phyloP scores from a whole-genome alignment of 2,888 invertebrate species.

The Phortica okadai region DNA sequence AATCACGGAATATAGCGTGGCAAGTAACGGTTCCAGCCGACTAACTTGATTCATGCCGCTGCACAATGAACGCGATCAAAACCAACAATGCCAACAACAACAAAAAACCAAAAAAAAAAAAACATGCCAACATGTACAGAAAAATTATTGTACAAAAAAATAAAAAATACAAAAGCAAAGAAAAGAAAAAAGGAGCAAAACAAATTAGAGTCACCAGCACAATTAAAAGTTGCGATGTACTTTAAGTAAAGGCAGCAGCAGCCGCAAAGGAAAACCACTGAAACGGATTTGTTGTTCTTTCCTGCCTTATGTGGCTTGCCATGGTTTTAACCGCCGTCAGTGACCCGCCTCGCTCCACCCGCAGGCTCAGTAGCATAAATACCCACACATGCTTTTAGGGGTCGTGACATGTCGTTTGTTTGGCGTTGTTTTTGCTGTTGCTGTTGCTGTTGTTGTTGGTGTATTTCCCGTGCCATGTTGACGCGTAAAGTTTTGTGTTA shows the following conservation, averaged over 20 bases:
- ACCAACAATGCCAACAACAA: slow-evolving; percentile 42
- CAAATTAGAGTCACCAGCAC: slow-evolving; percentile 45
- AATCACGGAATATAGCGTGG: slow-evolving; percentile 71
- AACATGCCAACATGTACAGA: no score
- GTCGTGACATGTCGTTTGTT: slow-evolving; percentile 20
- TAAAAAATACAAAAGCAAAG: background rate
- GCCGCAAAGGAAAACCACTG: background rate
- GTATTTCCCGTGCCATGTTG: background rate
- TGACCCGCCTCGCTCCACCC: background rate
- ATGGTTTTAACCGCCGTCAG: no score
- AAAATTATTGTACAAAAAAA: no score
- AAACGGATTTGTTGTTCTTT: no score
- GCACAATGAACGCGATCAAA: slow-evolving; percentile 24
- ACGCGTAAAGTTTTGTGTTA: background rate
- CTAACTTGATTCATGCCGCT: slow-evolving; percentile 29
- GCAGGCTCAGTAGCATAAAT: background rate
- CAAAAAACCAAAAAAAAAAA: background rate
- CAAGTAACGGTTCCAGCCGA: slow-evolving; percentile 57
- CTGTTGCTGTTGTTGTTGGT: background rate
- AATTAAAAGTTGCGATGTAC: slow-evolving; percentile 8
- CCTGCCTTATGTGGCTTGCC: no score
- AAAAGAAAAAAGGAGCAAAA: slow-evolving; percentile 37
- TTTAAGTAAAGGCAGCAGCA: background rate
- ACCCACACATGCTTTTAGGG: slow-evolving; percentile 15
- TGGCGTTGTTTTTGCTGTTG: background rate